phyloP scores from a whole-genome alignment of 2,888 invertebrate species.

The Poecilus cupreus region DNA sequence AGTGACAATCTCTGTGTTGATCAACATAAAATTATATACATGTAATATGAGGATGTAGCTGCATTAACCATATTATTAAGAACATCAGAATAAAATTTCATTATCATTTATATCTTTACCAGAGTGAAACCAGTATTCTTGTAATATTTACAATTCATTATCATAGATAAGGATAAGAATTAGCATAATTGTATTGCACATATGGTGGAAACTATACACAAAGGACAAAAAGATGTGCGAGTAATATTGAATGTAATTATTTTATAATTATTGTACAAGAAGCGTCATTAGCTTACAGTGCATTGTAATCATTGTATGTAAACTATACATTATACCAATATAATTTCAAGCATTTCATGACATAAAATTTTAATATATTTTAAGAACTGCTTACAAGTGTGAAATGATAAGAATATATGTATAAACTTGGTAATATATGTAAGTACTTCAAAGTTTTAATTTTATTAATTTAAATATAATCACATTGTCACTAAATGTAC shows the following conservation, averaged over 20 bases:
- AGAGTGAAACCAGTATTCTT: slow-evolving; percentile 8
- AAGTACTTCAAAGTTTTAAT: too few species aligned
- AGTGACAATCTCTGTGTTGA: slow-evolving; percentile 1
- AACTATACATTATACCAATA: too few species aligned
- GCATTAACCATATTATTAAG: not conserved
- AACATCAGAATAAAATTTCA: slow-evolving; percentile 23
- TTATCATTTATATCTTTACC: slow-evolving; percentile 16
- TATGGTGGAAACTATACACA: not conserved
- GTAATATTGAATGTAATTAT: not conserved
- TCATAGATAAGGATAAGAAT: slow-evolving; percentile 25
- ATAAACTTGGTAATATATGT: too few species aligned
- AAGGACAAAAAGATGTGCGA: not conserved
- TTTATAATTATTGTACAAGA: not conserved
- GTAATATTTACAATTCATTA: slow-evolving; percentile 30
- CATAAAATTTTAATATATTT: too few species aligned
- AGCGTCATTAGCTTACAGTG: not conserved
- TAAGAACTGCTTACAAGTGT: too few species aligned
- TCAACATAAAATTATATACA: slow-evolving; percentile 24
- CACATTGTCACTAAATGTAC: too few species aligned
- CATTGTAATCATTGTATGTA: too few species aligned
- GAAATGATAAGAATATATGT: too few species aligned
- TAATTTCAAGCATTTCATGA: too few species aligned
- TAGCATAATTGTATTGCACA: slow-evolving; percentile 32
- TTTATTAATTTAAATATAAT: too few species aligned
- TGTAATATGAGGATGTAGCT: slow-evolving; percentile 5